Base-by-base conservation (phyloP, 2,113 vertebrate genomes). In the Calypte anna region DNA sequence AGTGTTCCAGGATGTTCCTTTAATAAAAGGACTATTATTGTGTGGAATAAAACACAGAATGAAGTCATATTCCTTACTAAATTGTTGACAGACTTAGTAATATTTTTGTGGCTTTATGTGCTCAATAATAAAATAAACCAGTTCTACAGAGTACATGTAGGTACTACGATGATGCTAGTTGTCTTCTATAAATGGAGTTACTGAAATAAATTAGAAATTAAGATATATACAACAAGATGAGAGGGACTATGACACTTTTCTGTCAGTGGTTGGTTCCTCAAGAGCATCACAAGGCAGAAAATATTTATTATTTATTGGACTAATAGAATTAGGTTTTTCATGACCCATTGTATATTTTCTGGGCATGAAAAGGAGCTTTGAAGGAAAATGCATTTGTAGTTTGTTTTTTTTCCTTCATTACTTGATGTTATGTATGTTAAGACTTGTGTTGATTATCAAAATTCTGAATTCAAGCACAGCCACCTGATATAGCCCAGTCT, bases 21-120 rank as follows among this genome's bases (percentile, higher is more conserved):
- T 94, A 96, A 95, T 96, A 96, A 95, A 96, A 96, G 94, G 36
- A 22, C 63, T 68, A 90, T 88, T 97, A 93, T 92, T 94, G 88
- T 61, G 76, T 90, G 22, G n/a, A 90, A 92, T 86, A 94, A 94
- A 93, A 91, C 61, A 44, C 85, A 95, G 76, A 30, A 83, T 90
- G 79, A 80, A 95, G 64, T 83, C 79, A 90, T 86, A 88, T 51
- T 64, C 55, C 57, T 75, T 83, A 53, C 48, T 83, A 91, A 91
- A 77, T 50, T 63, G 48, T 10, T 83, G 55, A 75, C 72, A 91
- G 28, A 75, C 16, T 81, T 75, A 7, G 33, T 58, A 38, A 61
- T 24, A 30, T 62, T 68, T 68, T 86, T 76, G 33, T 51, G 10
- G 5, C 7, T 81, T 88, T 80, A 38, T 57, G 20, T 88, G 3